Evolutionary conservation across 2,888 invertebrate species (phyloP).

Genomic region (Caenorhabditis angaria): DNA sequence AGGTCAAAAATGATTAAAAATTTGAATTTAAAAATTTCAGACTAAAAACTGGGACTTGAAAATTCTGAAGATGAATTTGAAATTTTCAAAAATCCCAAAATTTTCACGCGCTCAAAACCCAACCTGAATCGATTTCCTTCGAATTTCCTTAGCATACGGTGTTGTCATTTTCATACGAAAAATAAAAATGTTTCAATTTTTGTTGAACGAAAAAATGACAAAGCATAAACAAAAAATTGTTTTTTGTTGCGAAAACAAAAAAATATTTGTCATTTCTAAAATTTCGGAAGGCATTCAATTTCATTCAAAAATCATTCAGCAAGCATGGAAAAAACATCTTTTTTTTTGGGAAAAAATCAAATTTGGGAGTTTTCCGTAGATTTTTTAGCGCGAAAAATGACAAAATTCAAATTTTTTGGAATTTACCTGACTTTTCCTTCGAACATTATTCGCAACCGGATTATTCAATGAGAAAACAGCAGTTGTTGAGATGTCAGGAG

Average conservation of each 20-base stretch:
- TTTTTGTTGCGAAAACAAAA: no score
- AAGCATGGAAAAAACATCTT: no score
- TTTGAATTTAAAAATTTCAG: no score
- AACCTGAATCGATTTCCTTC: background rate
- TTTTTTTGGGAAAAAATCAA: no score
- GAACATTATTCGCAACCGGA: conserved; percentile 50
- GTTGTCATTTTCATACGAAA: background rate
- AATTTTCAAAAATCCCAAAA: no score
- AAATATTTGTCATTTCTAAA: no score
- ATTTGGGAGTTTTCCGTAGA: no score
- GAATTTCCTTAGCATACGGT: background rate
- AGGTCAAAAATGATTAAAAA: background rate
- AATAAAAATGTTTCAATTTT: background rate
- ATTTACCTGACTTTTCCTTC: conserved; percentile 58
- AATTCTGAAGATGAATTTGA: no score
- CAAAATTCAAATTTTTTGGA: no score
- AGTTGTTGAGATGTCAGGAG: conserved; percentile 39
- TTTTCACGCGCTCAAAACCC: no score
- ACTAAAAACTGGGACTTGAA: no score
- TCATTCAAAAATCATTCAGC: conserved; percentile 3
- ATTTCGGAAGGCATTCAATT: background rate
- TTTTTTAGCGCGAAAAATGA: background rate
- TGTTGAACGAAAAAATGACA: conserved; percentile 7
- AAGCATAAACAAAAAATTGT: background rate
- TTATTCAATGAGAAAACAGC: conserved; percentile 42